Conservation (phyloP, 2,113 vertebrate genomes). For the Platysteira castanea region DNA sequence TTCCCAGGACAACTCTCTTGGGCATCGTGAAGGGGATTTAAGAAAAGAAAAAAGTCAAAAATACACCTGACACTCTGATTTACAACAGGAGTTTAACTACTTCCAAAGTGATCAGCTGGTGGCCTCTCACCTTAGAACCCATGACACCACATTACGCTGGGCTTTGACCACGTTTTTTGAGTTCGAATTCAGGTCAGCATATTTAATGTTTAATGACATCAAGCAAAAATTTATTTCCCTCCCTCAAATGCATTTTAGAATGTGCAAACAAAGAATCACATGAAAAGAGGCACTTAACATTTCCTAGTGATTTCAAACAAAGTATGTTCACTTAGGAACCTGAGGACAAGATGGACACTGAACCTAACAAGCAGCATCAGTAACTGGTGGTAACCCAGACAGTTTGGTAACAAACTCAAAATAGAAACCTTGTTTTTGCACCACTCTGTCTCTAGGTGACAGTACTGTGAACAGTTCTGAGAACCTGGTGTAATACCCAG, state of each 20-base stretch:
- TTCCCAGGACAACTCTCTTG: conserved; percentile 94
- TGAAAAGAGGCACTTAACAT: background rate
- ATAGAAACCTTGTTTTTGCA: background rate
- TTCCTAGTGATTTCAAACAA: background rate
- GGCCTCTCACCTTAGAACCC: background rate
- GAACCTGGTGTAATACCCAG: background rate
- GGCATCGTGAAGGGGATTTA: background rate
- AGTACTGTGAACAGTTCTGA: background rate
- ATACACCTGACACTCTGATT: background rate
- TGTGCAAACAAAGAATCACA: background rate
- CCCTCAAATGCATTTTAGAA: background rate
- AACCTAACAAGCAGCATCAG: background rate
- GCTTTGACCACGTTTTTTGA: background rate
- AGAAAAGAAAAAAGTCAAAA: background rate
- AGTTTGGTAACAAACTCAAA: background rate
- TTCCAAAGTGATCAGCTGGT: background rate
- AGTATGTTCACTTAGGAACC: background rate
- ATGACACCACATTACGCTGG: background rate
- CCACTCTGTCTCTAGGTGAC: background rate
- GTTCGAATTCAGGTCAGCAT: background rate
- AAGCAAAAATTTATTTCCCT: background rate
- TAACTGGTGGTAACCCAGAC: background rate
- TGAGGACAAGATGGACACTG: background rate
- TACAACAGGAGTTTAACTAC: background rate
- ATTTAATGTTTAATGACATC: background rate